Conservation (phyloP, 2,113 vertebrate species). For the Athene cunicularia region DNA sequence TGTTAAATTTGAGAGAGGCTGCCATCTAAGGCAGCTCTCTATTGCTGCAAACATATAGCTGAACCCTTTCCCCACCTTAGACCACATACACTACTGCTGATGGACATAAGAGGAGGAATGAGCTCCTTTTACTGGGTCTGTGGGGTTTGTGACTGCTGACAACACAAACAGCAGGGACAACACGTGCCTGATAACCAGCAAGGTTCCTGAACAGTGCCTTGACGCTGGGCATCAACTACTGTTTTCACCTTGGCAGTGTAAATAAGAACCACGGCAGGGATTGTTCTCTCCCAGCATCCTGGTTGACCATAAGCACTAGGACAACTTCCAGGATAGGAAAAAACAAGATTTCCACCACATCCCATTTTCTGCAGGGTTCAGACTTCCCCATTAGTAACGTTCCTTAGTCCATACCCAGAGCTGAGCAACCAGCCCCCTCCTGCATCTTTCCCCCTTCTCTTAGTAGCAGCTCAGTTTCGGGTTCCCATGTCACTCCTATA, state of each 20-base stretch:
- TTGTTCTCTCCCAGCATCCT: not conserved
- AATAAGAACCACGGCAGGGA: rapidly evolving
- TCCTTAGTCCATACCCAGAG: not conserved
- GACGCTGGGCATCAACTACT: rapidly evolving
- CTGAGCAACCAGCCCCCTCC: not conserved
- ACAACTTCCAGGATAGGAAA: not conserved
- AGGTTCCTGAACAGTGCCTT: not conserved
- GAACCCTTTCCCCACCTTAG: not conserved
- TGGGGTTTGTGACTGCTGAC: not conserved
- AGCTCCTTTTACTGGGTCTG: not conserved
- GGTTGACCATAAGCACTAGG: not conserved
- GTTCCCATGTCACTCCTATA: not conserved
- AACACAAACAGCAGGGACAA: not conserved
- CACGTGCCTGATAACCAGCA: not conserved
- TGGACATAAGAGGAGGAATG: not conserved
- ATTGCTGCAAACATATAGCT: not conserved
- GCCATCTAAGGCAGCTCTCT: not conserved
- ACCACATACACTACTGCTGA: not conserved
- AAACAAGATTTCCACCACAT: not conserved
- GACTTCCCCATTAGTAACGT: rapidly evolving
- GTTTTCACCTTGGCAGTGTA: not conserved
- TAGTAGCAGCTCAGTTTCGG: rapidly evolving
- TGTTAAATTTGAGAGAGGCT: not conserved
- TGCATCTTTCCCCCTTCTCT: rapidly evolving
- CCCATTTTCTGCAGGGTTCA: not conserved